Evolutionary conservation across 2,888 invertebrate genomes (phyloP), one percentile per base, ranked within the genome.

Genomic region (Erynnis tages): DNA sequence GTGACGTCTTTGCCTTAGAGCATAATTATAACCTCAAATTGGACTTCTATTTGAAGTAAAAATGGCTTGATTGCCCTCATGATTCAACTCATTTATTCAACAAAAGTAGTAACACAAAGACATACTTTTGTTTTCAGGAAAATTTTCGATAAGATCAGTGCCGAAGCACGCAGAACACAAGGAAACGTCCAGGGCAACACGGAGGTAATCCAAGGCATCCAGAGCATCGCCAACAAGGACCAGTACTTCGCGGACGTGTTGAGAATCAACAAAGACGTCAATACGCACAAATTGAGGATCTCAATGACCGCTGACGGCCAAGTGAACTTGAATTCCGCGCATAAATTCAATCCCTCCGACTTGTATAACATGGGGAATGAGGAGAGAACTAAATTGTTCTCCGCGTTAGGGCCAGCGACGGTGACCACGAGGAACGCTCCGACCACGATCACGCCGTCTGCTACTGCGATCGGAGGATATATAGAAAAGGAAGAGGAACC

Each of bases 121-220:
- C n/a, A n/a, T n/a, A 21, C 5, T 21, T 21, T 4, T 21, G 21
- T 21, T 74, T 75, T 3, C 75, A 91, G 92, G 58, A 91, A 89
- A 88, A 91, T 91, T 46, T 92, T 91, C 62, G 90, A 91, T 63
- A 91, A 91, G 71, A 67, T 92, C 60, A 78, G 89, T 63, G 91
- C 91, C 1, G 91, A 91, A 64, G 90, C 91, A 0, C 75, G 91
- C 11, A 69, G 90, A 25, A 67, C 82, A 0, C 82, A 90, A 60
- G 91, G 91, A 16, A 62, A 82, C 4, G 66, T 82, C 1, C 80
- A 81, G 56, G 92, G 91, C 16, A 90, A 86, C 65, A 82, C 91
- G 0, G 91, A 91, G 70, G 91, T 92, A 1, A 92, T 92, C 41
- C 72, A 73, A 54, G 84, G 91, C 8, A 87, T 91, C 41, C 76